Percentiles rank a stretch among this genome's conserved stretches.
phyloP scores from a whole-genome alignment of 1,140 invertebrate genomes.

The Halotydeus destructor region DNA sequence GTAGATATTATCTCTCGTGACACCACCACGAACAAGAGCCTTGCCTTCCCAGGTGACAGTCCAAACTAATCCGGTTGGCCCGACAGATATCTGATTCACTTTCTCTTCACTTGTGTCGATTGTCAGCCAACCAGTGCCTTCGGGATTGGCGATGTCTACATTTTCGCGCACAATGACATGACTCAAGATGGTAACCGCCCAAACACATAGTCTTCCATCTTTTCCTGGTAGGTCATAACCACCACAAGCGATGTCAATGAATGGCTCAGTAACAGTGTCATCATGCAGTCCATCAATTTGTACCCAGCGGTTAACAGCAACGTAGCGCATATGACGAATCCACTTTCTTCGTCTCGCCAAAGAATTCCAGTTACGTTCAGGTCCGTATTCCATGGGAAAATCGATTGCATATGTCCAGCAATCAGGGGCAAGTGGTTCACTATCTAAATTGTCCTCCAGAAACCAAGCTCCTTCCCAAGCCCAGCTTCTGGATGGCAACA shows the following conservation, averaged over 20 bases:
- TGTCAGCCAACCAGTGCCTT: conserved; percentile 57
- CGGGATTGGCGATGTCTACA: conserved; percentile 52
- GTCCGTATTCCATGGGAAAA: conserved; percentile 61
- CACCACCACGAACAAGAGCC: conserved; percentile 49
- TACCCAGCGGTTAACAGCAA: conserved; percentile 72
- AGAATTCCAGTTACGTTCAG: conserved; percentile 68
- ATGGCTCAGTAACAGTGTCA: conserved; percentile 36
- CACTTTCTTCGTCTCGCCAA: conserved; percentile 71
- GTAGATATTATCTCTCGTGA: conserved; percentile 44
- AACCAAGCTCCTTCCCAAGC: conserved; percentile 84
- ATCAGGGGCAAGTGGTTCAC: conserved; percentile 62
- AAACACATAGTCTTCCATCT: conserved; percentile 51
- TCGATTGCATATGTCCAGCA: conserved; percentile 84
- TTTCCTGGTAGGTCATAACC: conserved; percentile 55
- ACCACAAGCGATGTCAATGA: conserved; percentile 61
- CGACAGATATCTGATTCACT: conserved; percentile 57
- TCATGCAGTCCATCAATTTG: conserved; percentile 14
- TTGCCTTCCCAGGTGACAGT: conserved; percentile 55
- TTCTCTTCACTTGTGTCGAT: conserved; percentile 50
- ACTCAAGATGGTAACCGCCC: conserved; percentile 73
- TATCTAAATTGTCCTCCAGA: conserved; percentile 62
- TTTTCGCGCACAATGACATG: conserved; percentile 60
- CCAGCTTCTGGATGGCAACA: conserved; percentile 73
- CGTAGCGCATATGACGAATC: conserved; percentile 62
- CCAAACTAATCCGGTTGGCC: conserved; percentile 62